Conservation (phyloP, 2,888 invertebrate genomes). For the Empis livida region DNA sequence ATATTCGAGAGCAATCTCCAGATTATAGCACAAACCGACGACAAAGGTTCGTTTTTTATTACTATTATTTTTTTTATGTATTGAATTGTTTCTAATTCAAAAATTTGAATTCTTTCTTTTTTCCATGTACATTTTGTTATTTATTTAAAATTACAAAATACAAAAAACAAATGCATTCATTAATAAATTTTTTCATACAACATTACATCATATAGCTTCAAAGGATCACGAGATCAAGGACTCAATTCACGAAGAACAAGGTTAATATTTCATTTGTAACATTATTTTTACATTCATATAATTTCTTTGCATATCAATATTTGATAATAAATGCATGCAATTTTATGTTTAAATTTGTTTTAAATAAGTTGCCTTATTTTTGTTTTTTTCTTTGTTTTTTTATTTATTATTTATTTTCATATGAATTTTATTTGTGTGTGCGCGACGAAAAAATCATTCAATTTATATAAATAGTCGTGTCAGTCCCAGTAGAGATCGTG, state of each 20-base stretch:
- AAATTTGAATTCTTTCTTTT: conserved; percentile 1
- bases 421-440: too few relatives aligned
- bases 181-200: background rate
- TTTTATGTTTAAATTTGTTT: conserved; percentile 9
- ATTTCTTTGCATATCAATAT: background rate
- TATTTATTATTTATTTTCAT: too few relatives aligned
- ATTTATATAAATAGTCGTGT: conserved; percentile 47
- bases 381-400: background rate
- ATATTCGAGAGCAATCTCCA: conserved; percentile 58
- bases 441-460: too few relatives aligned
- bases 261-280: conserved; percentile 21
- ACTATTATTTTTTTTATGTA: conserved; percentile 7
- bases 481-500: conserved; percentile 70
- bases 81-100: conserved; percentile 9
- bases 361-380: background rate
- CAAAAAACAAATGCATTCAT: background rate
- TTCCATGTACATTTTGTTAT: conserved; percentile 3
- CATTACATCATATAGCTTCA: conserved; percentile 40
- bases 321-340: conserved; percentile 12
- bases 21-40: conserved; percentile 56
- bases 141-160: conserved; percentile 6
- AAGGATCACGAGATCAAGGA: conserved; percentile 47
- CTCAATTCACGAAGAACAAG: conserved; percentile 36
- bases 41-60: conserved; percentile 52
- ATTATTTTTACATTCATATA: background rate